Evolutionary conservation across 2,797 vertebrate species (phyloP).

Genomic region (Rousettus madagascariensis): DNA sequence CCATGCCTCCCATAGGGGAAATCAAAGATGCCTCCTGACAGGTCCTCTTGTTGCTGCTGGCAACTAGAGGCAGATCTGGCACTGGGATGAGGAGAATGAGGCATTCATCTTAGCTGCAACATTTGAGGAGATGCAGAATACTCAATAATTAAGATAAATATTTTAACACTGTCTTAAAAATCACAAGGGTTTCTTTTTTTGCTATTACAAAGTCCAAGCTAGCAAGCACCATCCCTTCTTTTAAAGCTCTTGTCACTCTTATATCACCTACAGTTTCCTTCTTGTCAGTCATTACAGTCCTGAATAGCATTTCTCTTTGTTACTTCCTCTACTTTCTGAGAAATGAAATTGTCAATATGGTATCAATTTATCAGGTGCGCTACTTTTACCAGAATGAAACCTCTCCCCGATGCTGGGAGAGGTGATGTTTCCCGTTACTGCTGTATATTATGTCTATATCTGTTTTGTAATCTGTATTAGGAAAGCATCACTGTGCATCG

Average conservation of each 20-base stretch:
- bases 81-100: neutral
- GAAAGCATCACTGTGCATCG: neutral
- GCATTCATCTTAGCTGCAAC: neutral
- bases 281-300: neutral
- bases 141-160: neutral
- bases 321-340: conserved; percentile 65
- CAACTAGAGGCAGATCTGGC: neutral
- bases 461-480: conserved; percentile 48
- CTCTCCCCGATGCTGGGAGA: conserved; percentile 16
- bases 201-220: neutral
- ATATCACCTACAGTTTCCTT: neutral
- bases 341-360: conserved; percentile 56
- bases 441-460: neutral
- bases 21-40: neutral
- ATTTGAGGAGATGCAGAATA: neutral
- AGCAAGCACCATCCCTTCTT: neutral
- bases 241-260: neutral
- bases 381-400: conserved; percentile 65
- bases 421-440: neutral
- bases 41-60: neutral
- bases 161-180: neutral
- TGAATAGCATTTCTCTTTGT: conserved; percentile 41
- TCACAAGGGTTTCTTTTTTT: neutral
- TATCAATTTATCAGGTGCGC: conserved; percentile 58
- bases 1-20: neutral